Percentiles rank a stretch among this genome's conserved stretches.
Conservation (phyloP, 2,797 vertebrate species). For the Ctenochaetus hawaiiensis region DNA sequence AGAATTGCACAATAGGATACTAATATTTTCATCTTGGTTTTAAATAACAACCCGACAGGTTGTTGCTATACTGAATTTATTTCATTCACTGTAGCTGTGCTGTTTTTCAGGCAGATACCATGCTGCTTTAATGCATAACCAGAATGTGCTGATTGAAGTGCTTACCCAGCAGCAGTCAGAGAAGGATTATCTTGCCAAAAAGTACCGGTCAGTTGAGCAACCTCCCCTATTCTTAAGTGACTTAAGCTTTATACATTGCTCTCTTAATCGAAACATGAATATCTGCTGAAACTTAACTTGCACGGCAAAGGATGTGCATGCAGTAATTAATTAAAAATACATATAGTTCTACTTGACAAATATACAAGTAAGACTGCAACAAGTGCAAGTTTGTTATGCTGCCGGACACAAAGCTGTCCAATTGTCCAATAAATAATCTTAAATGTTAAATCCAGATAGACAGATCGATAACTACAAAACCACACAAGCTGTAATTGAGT, state of each 20-base stretch:
- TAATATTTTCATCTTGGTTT: background rate
- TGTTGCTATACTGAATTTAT: background rate
- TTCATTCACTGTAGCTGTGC: background rate
- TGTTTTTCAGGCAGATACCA: conserved; percentile 67
- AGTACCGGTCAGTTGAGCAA: conserved; percentile 82
- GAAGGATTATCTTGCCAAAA: conserved; percentile 84
- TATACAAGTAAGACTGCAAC: background rate
- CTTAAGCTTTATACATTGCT: background rate
- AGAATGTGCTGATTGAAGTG: conserved; percentile 78
- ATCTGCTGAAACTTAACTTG: background rate
- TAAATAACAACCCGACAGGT: background rate
- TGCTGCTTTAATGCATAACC: conserved; percentile 77
- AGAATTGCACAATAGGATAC: background rate
- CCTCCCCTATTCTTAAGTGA: background rate
- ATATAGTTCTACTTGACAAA: background rate
- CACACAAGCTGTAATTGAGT: too few species aligned
- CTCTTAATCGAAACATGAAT: background rate
- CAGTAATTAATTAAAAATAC: background rate
- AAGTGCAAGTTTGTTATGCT: background rate
- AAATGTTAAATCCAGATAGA: too few species aligned
- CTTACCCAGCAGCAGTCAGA: conserved; percentile 84
- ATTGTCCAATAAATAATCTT: too few species aligned
- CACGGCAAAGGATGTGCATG: background rate
- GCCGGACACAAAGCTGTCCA: background rate
- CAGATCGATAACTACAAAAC: too few species aligned